A percentile compares a stretch with the other conserved stretches of the same genome.
phyloP scores from a whole-genome alignment of 2,113 vertebrate species.

The Bostrychus sinensis region DNA sequence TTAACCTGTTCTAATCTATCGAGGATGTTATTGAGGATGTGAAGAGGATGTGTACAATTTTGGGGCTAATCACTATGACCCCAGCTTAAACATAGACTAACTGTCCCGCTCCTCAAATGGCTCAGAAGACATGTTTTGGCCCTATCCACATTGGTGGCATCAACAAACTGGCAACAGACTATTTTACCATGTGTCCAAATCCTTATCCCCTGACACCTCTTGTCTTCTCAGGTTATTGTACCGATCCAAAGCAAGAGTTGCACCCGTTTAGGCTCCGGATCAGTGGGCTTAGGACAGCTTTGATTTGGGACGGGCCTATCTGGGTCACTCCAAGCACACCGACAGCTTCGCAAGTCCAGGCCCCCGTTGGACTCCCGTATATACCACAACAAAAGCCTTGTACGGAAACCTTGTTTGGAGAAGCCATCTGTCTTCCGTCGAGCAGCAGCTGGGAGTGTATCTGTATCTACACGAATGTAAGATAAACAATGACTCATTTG shows the following conservation, averaged over 20 bases:
- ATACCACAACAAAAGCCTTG: slow-evolving; percentile 9
- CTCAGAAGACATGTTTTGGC: slow-evolving; percentile 40
- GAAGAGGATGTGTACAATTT: slow-evolving; percentile 52
- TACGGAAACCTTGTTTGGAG: slow-evolving; percentile 7
- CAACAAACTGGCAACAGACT: slow-evolving; percentile 29
- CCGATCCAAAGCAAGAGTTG: slow-evolving; percentile 61
- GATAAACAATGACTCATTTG: slow-evolving; percentile 17
- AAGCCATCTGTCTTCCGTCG: background rate
- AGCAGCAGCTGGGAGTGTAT: slow-evolving; percentile 8
- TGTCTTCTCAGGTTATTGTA: slow-evolving; percentile 57
- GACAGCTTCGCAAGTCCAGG: background rate
- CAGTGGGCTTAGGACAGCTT: slow-evolving; percentile 54
- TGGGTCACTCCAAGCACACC: slow-evolving; percentile 52
- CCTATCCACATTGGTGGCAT: slow-evolving; percentile 34
- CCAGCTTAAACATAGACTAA: slow-evolving; percentile 27
- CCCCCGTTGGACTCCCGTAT: background rate
- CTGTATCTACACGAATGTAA: slow-evolving; percentile 15
- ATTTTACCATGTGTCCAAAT: slow-evolving; percentile 48
- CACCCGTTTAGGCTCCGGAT: slow-evolving; percentile 59
- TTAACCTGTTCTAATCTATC: slow-evolving; percentile 49
- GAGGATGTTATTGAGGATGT: slow-evolving; percentile 59
- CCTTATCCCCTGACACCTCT: slow-evolving; percentile 38
- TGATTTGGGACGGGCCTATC: slow-evolving; percentile 30
- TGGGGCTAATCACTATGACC: slow-evolving; percentile 39
- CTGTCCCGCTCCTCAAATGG: slow-evolving; percentile 26